phyloP scores from a whole-genome alignment of 2,888 invertebrate genomes.

The Hypolimnas misippus region DNA sequence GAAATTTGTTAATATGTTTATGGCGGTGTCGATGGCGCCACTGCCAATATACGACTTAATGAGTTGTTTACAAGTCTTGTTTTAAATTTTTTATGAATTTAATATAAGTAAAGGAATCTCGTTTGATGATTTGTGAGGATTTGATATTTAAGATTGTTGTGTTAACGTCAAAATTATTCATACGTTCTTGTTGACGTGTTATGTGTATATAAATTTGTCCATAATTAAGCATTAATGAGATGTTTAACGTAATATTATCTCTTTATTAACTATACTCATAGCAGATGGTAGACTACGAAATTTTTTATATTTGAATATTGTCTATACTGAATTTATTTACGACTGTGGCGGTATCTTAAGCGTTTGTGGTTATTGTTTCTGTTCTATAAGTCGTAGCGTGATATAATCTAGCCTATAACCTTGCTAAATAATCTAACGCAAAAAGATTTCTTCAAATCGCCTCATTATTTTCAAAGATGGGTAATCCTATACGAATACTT shows the following conservation, averaged over 20 bases:
- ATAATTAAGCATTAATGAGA: neutral
- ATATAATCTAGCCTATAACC: too few species aligned
- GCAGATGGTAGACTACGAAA: neutral
- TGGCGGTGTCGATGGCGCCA: neutral
- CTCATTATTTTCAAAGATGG: too few species aligned
- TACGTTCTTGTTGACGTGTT: neutral
- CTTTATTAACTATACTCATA: neutral
- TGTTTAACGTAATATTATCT: neutral
- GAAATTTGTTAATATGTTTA: neutral
- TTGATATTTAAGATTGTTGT: neutral
- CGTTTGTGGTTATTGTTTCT: too few species aligned
- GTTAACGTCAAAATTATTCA: constrained; percentile 3
- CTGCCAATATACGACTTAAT: neutral
- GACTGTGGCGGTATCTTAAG: too few species aligned
- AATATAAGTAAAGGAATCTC: neutral
- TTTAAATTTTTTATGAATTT: constrained; percentile 3
- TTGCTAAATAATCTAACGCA: too few species aligned
- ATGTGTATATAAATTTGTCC: neutral
- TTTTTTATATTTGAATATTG: too few species aligned
- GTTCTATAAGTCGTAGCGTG: too few species aligned
- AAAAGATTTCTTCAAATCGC: too few species aligned
- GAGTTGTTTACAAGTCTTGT: constrained; percentile 5
- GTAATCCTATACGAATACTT: too few species aligned
- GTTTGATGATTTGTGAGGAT: neutral
- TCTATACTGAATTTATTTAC: too few species aligned